Evolutionary conservation across 2,113 vertebrate genomes (phyloP).

Genomic region (Calonectris borealis): DNA sequence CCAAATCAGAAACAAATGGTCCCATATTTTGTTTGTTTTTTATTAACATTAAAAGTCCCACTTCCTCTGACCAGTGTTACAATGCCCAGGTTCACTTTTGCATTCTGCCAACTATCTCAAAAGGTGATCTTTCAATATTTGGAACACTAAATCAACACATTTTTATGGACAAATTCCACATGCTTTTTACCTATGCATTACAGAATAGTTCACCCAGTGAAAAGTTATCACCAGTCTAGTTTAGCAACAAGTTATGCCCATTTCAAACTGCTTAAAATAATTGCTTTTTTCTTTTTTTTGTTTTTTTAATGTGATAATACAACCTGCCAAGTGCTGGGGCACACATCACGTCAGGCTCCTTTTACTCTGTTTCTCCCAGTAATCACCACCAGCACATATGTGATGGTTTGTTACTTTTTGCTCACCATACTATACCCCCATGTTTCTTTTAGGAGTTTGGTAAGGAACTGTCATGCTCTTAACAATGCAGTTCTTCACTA

Average conservation of each 20-base stretch:
- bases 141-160: neutral
- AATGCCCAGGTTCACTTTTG: neutral
- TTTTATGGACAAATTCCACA: neutral
- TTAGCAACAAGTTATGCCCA: neutral
- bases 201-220: neutral
- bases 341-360: neutral
- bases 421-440: neutral
- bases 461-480: neutral
- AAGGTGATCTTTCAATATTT: neutral
- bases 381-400: neutral
- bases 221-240: neutral
- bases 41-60: neutral
- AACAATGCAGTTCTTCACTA: neutral
- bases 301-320: neutral
- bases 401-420: neutral
- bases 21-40: neutral
- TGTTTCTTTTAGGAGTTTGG: neutral
- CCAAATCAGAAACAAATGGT: neutral
- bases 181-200: neutral
- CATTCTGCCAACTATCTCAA: neutral
- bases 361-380: neutral
- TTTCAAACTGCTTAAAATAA: neutral
- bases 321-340: neutral
- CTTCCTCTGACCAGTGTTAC: neutral
- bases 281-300: neutral